Evolutionary conservation across 2,113 vertebrate genomes (phyloP).

Genomic region (Hiodon tergisus): DNA sequence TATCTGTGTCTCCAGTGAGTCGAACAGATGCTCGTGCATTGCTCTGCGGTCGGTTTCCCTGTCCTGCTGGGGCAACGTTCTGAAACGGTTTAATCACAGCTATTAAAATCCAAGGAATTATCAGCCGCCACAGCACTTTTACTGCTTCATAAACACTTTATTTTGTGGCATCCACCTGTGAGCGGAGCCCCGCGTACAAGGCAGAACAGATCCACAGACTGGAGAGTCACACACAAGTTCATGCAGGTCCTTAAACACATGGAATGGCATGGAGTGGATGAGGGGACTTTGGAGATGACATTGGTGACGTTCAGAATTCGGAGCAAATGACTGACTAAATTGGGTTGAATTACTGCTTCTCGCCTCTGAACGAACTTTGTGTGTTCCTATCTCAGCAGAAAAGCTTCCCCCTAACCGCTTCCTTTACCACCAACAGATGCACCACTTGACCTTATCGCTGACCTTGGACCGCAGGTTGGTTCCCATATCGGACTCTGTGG

Average conservation of each 20-base stretch:
- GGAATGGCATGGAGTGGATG: too few relatives aligned
- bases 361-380: too few relatives aligned
- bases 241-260: not conserved
- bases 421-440: too few relatives aligned
- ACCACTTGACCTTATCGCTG: constrained; percentile 1
- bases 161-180: constrained; percentile 40
- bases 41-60: constrained; percentile 18
- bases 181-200: not conserved
- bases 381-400: too few relatives aligned
- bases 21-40: not conserved
- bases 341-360: too few relatives aligned
- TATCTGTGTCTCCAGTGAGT: not conserved
- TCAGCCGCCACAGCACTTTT: constrained; percentile 34
- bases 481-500: constrained; percentile 1
- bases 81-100: constrained; percentile 33
- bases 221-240: not conserved
- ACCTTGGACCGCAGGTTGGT: constrained; percentile 14
- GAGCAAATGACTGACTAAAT: too few relatives aligned
- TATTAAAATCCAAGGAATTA: constrained; percentile 38
- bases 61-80: constrained; percentile 22
- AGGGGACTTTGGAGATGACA: too few relatives aligned
- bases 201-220: not conserved
- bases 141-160: constrained; percentile 44
- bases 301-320: too few relatives aligned
- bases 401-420: too few relatives aligned